Percentiles rank a stretch among this genome's conserved stretches.
phyloP scores from a whole-genome alignment of 2,113 vertebrate species.

The Halcyon senegalensis region DNA sequence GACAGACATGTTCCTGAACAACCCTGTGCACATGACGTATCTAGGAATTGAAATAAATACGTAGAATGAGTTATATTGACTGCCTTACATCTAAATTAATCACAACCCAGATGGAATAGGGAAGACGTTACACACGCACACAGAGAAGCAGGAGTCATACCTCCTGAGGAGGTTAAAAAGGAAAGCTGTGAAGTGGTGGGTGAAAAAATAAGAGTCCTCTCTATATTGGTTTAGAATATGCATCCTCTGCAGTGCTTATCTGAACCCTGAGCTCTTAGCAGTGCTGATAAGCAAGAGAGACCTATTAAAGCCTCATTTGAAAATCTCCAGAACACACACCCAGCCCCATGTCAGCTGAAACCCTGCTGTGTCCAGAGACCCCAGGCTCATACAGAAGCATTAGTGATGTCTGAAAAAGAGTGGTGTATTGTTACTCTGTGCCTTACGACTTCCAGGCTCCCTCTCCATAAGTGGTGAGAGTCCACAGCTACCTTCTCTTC shows the following conservation, averaged over 20 bases:
- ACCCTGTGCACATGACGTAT: neutral
- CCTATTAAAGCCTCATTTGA: neutral
- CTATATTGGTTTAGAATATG: neutral
- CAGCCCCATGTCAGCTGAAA: neutral
- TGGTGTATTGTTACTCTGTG: neutral
- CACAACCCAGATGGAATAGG: neutral
- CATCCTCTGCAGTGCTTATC: neutral
- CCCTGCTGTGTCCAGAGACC: neutral
- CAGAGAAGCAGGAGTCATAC: neutral
- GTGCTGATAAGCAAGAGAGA: neutral
- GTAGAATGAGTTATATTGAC: neutral
- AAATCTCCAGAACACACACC: neutral
- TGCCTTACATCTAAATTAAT: neutral
- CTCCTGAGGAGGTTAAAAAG: neutral
- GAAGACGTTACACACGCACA: neutral
- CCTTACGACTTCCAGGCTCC: neutral
- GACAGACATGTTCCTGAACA: neutral
- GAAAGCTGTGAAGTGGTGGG: neutral
- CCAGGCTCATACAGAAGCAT: neutral
- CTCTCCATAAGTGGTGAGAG: neutral
- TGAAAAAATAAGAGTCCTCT: neutral
- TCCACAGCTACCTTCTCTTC: neutral
- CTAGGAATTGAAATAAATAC: conserved; percentile 10
- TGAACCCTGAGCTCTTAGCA: neutral
- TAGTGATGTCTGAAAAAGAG: neutral